Base-by-base conservation (phyloP, 2,888 invertebrate genomes). In the Apodemia mormo region DNA sequence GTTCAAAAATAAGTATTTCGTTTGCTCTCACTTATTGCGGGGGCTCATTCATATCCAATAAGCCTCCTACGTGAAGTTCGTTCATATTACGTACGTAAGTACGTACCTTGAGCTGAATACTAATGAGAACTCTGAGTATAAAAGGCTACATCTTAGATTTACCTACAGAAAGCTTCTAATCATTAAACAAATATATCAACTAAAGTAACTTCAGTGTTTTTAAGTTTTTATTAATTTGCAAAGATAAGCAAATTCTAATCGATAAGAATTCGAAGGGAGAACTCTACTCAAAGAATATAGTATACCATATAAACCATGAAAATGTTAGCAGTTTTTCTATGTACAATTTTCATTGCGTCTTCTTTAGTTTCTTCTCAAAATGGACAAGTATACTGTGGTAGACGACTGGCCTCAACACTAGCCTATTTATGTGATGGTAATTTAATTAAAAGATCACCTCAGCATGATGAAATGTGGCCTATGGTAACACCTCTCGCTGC, bases 391-490 rank as follows among this genome's bases (percentile, higher is more conserved):
- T 64, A 64, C n/a, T 64, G 61, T 33, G 37, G 61, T 6, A 33
- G 61, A 33, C 37, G 61, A 14, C 61, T 64, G 30, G 61, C 61
- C 7, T 33, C 61, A 2, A 64, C 61, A 2, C 37, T 64, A 12
- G 61, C 61, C 7, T 64, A 64, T n/a, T 33, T 64, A n/a, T 64
- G 61, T 64, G 61, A 64, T 14, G 61, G 61, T 2, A 64, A 64
- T 14, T 37, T 64, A 14, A 64, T 64, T 37, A 64, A 64, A 37
- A 64, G 61, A 37, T 64, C 61, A 14, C n/a, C 61, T 14, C 61
- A 37, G 33, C 33, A n/a, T 14, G 37, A n/a, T n/a, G 64, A 14
- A 22, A 22, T 54, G 33, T 37, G 64, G 64, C 64, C 64, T 7
- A 12, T 64, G 7, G n/a, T 64, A 64, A 37, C 64, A 1, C 64